phyloP scores from a whole-genome alignment of 2,888 invertebrate species.

The Zele albiditarsus region DNA sequence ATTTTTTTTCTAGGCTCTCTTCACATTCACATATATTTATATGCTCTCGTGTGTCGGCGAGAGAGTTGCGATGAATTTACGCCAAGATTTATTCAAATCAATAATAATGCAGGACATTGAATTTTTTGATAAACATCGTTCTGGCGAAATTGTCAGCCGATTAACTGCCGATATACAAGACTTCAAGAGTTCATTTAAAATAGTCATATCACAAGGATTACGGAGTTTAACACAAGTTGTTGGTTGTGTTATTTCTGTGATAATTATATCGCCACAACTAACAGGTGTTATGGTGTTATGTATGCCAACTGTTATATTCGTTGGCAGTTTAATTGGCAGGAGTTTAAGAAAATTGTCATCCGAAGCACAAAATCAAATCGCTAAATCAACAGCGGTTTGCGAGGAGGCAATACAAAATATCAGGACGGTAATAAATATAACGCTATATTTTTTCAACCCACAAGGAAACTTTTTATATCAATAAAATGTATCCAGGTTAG shows the following conservation, averaged over 20 bases:
- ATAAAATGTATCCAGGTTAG: conserved; percentile 71
- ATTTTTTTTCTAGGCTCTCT: conserved; percentile 78
- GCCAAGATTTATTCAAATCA: conserved; percentile 86
- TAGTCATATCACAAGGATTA: conserved; percentile 93
- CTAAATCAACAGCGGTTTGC: conserved; percentile 90
- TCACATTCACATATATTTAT: conserved; percentile 93
- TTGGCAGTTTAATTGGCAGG: conserved; percentile 89
- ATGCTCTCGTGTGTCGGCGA: conserved; percentile 92
- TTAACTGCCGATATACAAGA: conserved; percentile 96
- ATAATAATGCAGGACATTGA: conserved; percentile 90
- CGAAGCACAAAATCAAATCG: conserved; percentile 88
- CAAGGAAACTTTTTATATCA: background rate
- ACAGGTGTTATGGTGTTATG: conserved; percentile 89
- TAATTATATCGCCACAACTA: conserved; percentile 92
- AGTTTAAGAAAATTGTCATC: conserved; percentile 84
- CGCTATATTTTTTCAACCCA: background rate
- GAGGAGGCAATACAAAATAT: conserved; percentile 96
- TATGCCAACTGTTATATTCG: conserved; percentile 87
- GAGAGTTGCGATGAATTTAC: conserved; percentile 86
- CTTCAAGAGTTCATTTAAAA: conserved; percentile 97
- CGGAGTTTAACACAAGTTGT: conserved; percentile 89
- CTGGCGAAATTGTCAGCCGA: conserved; percentile 93
- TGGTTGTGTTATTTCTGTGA: conserved; percentile 86
- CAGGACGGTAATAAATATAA: conserved; percentile 80
- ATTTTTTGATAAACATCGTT: conserved; percentile 93